Evolutionary conservation across 2,113 vertebrate species (phyloP), one percentile per base, ranked within the genome.

Genomic region (Lepus europaeus): DNA sequence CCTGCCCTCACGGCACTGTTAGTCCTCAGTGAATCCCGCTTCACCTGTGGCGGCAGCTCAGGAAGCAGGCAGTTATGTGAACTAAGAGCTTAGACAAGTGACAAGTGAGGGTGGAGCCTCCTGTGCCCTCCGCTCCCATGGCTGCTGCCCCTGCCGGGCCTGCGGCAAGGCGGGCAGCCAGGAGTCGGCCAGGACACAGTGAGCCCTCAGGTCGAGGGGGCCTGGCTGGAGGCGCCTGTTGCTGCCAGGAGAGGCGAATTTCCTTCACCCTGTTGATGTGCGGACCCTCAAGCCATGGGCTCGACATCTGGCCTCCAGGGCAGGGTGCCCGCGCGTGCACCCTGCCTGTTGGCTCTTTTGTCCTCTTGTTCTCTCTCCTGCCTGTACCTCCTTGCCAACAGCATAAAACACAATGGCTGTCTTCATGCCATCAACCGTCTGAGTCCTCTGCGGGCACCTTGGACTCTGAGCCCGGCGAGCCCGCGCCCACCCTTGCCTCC

Each of bases 401-500:
- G 99, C 99, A 98, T 98, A 97, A 99, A 99, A 98, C 99, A 99
- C 99, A 99, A 99, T 45, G 45, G 45, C 45, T 98, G 99, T 99
- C 94, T 99, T 99, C 97, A 99, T 99, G 99, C 99, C 99, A 94
- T 99, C 99, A 96, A 99, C 98, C 98, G 99, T 99, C 98, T 99
- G 99, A 99, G 97, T 99, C 99, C 72, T 99, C 99, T 31, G 98
- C 99, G 91, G 99, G 99, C 98, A 99, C 99, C 98, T 99, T 99
- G 63, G 99, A 99, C 98, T 99, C 99, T 33, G 33, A 6, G 99
- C 99, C 95, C 99, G 99, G 98, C 99, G 96, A 99, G 98, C 29
- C 51, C 39, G 56, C 8, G 6, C 0, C 5, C 53, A 88, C 92
- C 91, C 79, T 22, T 89, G 33, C 31, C 53, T 77, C 89, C 78